A percentile compares a stretch with the other conserved stretches of the same genome.
These are phyloP conservation scores for Nestor notabilis DNA, from an alignment of 2,113 vertebrate genomes.

Conservation along the genomic window DNA sequence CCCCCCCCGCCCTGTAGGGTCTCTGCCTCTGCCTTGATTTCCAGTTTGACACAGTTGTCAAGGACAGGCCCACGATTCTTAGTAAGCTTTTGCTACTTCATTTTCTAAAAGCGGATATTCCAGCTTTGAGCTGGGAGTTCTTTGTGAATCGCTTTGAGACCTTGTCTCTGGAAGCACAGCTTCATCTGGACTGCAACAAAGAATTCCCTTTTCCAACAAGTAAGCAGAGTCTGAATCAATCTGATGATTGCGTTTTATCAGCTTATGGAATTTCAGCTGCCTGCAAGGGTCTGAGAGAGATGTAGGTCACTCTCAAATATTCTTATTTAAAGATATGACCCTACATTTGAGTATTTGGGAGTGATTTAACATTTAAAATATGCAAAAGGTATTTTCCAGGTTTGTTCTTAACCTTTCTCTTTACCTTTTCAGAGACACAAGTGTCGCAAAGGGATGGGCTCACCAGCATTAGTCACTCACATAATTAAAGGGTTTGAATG, in stretches of 20 bases:
- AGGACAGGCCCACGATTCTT: slow-evolving; percentile 94
- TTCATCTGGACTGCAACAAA: slow-evolving; percentile 99
- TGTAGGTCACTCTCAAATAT: neutral
- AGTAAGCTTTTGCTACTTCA: slow-evolving; percentile 96
- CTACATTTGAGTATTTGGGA: neutral
- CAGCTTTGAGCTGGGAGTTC: slow-evolving; percentile 98
- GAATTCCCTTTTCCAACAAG: slow-evolving; percentile 99
- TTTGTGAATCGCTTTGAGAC: slow-evolving; percentile 99
- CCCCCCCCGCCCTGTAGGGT: slow-evolving; percentile 83
- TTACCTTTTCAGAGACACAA: neutral
- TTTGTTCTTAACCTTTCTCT: neutral
- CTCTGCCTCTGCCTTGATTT: slow-evolving; percentile 97
- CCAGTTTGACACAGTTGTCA: slow-evolving; percentile 97
- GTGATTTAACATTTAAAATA: neutral
- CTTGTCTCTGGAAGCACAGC: slow-evolving; percentile 95
- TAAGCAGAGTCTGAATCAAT: slow-evolving; percentile 70
- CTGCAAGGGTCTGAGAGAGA: neutral
- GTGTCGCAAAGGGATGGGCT: neutral
- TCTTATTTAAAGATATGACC: neutral
- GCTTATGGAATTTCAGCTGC: neutral
- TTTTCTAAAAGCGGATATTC: slow-evolving; percentile 94
- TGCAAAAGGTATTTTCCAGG: neutral
- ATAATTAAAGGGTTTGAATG: neutral
- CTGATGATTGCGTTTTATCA: neutral
- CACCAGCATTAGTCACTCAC: neutral